A percentile compares a stretch with the other conserved stretches of the same genome.
Conservation (phyloP, 2,113 vertebrate species). For the Mionectes macconnelli region DNA sequence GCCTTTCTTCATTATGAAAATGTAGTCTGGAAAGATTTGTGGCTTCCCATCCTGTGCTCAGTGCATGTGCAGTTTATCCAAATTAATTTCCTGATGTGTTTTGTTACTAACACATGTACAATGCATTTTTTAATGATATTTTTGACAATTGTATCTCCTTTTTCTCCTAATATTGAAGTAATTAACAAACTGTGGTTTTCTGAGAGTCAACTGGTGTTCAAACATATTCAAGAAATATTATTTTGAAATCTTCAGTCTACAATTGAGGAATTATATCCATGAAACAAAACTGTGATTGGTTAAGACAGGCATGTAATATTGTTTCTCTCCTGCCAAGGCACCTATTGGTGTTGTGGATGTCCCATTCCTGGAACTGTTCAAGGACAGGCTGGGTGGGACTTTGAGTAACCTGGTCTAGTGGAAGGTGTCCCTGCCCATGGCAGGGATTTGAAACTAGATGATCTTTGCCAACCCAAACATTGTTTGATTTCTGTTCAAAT, state of each 20-base stretch:
- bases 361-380: background rate
- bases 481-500: background rate
- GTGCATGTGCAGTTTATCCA: accelerated
- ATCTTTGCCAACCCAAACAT: background rate
- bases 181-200: background rate
- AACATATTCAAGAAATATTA: background rate
- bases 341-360: background rate
- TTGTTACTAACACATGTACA: background rate
- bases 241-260: background rate
- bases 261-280: background rate
- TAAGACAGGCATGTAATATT: background rate
- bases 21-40: background rate
- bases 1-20: background rate
- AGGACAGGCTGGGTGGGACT: background rate
- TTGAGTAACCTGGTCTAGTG: background rate
- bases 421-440: background rate
- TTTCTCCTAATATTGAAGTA: background rate
- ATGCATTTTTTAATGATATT: background rate
- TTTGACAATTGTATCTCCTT: background rate
- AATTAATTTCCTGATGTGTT: background rate
- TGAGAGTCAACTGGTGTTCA: background rate
- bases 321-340: background rate
- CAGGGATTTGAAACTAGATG: background rate
- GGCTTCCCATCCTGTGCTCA: background rate
- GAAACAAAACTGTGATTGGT: background rate